These are phyloP conservation scores for Spatulosminthurus flaviceps DNA, from an alignment of 2,888 invertebrate genomes.

Conservation along the genomic window DNA sequence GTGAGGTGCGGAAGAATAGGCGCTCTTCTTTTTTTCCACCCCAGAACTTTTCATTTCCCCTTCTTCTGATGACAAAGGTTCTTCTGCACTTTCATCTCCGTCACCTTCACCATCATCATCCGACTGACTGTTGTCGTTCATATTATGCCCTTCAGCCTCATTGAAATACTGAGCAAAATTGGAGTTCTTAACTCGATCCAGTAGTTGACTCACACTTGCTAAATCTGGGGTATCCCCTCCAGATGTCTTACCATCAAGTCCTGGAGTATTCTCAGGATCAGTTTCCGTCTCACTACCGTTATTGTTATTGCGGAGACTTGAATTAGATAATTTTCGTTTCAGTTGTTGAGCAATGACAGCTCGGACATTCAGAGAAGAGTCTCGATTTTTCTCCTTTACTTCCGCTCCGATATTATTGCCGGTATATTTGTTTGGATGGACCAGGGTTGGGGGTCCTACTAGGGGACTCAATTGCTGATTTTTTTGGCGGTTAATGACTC, in stretches of 20 bases:
- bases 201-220: conserved; percentile 58
- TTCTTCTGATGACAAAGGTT: conserved; percentile 72
- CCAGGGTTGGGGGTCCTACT: conserved; percentile 51
- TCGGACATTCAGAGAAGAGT: conserved; percentile 72
- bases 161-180: conserved; percentile 59
- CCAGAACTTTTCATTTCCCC: conserved; percentile 72
- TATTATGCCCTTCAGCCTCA: conserved; percentile 48
- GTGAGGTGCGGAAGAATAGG: conserved; percentile 94
- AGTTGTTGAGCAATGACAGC: conserved; percentile 78
- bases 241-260: conserved; percentile 16
- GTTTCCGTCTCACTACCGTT: conserved; percentile 53
- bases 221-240: conserved; percentile 52
- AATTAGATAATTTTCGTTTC: conserved; percentile 67
- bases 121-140: conserved; percentile 50
- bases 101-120: conserved; percentile 75
- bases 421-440: conserved; percentile 57
- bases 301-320: conserved; percentile 50
- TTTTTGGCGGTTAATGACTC: conserved; percentile 59
- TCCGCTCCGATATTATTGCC: conserved; percentile 40
- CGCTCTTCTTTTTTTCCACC: conserved; percentile 83
- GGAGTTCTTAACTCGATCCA: conserved; percentile 54
- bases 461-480: conserved; percentile 53
- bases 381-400: conserved; percentile 53
- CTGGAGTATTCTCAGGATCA: conserved; percentile 48
- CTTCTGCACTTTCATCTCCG: conserved; percentile 52